Percentiles rank a stretch among this genome's conserved stretches.
phyloP scores from a whole-genome alignment of 2,888 invertebrate genomes.

The Pristionchus entomophagus region DNA sequence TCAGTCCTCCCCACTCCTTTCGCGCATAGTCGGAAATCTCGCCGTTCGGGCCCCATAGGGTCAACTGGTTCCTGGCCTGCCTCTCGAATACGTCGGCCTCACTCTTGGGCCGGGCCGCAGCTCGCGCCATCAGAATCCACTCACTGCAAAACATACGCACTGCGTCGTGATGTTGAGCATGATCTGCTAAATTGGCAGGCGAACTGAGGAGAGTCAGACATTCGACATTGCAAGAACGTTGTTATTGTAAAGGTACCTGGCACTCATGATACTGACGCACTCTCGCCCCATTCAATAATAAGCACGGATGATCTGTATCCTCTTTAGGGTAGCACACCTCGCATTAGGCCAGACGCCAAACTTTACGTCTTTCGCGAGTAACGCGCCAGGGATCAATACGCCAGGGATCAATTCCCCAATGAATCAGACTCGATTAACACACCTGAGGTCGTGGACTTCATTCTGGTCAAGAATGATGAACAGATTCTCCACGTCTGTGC shows the following conservation, averaged over 20 bases:
- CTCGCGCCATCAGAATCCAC: conserved; percentile 14
- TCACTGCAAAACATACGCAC: conserved; percentile 4
- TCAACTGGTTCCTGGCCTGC: conserved; percentile 93
- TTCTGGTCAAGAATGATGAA: background rate
- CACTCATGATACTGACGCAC: background rate
- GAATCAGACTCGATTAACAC: background rate
- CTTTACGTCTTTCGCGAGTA: too few relatives aligned
- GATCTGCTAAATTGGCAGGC: too few relatives aligned
- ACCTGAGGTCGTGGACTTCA: conserved; percentile 33
- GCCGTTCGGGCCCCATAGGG: conserved; percentile 92
- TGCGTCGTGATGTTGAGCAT: too few relatives aligned
- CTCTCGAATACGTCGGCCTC: conserved; percentile 80
- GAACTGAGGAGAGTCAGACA: too few relatives aligned
- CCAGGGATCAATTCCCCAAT: background rate
- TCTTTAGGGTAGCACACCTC: too few relatives aligned
- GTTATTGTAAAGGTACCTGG: background rate
- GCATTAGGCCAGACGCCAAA: too few relatives aligned
- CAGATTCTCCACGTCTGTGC: background rate
- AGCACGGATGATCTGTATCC: background rate
- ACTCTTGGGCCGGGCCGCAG: background rate
- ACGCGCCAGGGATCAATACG: too few relatives aligned
- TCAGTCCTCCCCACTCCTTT: conserved; percentile 89
- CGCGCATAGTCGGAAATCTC: conserved; percentile 89
- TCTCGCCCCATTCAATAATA: background rate
- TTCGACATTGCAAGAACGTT: too few relatives aligned